These are phyloP conservation scores for Rhagoletis pomonella DNA, from an alignment of 1,140 invertebrate species.

Conservation along the genomic window DNA sequence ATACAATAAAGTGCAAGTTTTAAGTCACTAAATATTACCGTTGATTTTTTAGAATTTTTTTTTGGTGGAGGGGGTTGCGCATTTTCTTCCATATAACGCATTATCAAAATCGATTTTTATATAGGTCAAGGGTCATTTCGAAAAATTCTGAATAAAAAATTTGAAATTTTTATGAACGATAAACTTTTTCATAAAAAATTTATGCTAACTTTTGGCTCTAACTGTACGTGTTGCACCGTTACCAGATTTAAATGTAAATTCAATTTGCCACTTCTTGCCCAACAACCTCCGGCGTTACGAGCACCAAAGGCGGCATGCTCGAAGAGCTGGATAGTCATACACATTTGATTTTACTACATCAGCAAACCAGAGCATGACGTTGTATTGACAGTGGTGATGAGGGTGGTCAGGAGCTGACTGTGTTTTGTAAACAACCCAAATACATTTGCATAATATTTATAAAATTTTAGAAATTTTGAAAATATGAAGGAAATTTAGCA, in stretches of 20 bases:
- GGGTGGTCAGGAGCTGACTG: neutral
- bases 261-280: neutral
- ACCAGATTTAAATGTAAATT: slow-evolving; percentile 1
- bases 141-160: no score
- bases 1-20: no score
- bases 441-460: neutral
- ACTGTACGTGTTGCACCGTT: neutral
- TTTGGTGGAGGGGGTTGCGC: no score
- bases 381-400: neutral
- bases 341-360: neutral
- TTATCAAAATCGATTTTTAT: no score
- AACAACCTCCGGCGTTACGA: neutral
- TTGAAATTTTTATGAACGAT: no score
- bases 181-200: no score
- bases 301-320: neutral
- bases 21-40: no score
- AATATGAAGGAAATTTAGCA: neutral
- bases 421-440: slow-evolving; percentile 6
- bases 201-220: no score
- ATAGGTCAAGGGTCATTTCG: no score
- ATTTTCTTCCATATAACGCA: no score
- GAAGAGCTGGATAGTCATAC: neutral
- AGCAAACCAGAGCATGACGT: neutral
- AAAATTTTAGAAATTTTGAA: neutral
- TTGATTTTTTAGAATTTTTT: no score